Percentiles rank a stretch among this genome's conserved stretches.
phyloP scores from a whole-genome alignment of 2,113 vertebrate genomes.

The Cephalophus harveyi region DNA sequence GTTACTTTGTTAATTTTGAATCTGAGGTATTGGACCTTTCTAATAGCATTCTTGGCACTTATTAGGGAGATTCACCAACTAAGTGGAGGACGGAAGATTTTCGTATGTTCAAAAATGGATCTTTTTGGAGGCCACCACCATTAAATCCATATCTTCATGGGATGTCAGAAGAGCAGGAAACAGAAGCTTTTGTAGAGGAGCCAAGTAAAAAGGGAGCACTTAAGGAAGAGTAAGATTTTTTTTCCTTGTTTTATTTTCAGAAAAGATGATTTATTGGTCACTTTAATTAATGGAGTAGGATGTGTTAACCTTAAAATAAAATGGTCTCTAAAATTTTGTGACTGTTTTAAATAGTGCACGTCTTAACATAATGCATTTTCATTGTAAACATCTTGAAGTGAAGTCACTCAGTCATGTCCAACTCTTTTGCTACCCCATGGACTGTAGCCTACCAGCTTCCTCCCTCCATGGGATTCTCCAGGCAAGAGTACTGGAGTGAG shows the following conservation, averaged over 20 bases:
- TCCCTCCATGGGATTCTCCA: no score
- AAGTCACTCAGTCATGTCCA: no score
- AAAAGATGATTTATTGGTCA: background rate
- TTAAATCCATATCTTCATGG: slow-evolving; percentile 97
- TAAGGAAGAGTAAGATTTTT: slow-evolving; percentile 93
- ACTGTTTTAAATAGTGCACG: background rate
- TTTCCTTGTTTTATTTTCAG: background rate
- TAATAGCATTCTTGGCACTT: background rate
- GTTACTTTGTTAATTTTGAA: slow-evolving; percentile 21
- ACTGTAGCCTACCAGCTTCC: no score
- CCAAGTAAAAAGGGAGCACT: slow-evolving; percentile 93
- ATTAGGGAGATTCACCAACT: slow-evolving; percentile 94
- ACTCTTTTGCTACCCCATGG: no score
- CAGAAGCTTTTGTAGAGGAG: slow-evolving; percentile 92
- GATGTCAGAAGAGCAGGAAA: slow-evolving; percentile 93
- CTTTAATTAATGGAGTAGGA: background rate
- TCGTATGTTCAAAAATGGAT: slow-evolving; percentile 98
- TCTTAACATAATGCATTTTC: background rate
- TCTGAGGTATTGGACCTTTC: background rate
- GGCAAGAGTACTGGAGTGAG: no score
- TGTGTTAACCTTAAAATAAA: slow-evolving; percentile 24
- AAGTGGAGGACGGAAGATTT: slow-evolving; percentile 98
- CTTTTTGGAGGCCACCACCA: slow-evolving; percentile 96
- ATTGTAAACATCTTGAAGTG: slow-evolving; percentile 10
- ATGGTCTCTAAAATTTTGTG: background rate